phyloP scores from a whole-genome alignment of 1,140 invertebrate genomes.

The Wiebesia pumilae region DNA sequence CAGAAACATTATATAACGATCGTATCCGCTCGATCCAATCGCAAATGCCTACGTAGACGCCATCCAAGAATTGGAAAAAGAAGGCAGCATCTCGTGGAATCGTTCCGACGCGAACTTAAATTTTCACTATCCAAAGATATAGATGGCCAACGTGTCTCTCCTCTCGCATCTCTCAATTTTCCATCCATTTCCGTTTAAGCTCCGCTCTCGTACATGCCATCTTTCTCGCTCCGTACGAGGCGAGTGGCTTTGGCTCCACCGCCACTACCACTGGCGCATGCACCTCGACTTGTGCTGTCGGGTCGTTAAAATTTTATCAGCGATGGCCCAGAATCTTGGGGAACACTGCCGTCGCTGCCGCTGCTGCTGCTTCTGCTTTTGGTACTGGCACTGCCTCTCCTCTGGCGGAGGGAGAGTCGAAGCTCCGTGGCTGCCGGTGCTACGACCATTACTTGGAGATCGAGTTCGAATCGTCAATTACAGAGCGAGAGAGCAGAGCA shows the following conservation, averaged over 20 bases:
- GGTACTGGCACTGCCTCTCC: background rate
- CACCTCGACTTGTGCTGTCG: slow-evolving; percentile 39
- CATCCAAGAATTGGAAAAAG: background rate
- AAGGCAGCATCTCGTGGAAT: background rate
- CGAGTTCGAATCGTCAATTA: slow-evolving; percentile 51
- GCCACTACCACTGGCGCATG: background rate
- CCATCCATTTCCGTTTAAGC: slow-evolving; percentile 51
- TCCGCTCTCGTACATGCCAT: slow-evolving; percentile 15
- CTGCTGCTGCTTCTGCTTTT: background rate
- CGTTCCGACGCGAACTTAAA: slow-evolving; percentile 30
- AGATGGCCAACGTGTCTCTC: slow-evolving; percentile 21
- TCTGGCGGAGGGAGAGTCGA: background rate
- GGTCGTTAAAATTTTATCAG: slow-evolving; percentile 56
- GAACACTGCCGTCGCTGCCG: background rate
- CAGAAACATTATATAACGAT: background rate
- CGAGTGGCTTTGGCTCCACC: slow-evolving; percentile 18
- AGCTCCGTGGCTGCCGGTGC: background rate
- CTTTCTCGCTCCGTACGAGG: slow-evolving; percentile 53
- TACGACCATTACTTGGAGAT: slow-evolving; percentile 47
- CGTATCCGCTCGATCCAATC: background rate
- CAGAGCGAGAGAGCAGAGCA: slow-evolving; percentile 9
- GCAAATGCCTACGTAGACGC: background rate
- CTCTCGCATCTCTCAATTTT: slow-evolving; percentile 37
- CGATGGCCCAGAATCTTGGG: slow-evolving; percentile 52
- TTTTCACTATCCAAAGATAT: slow-evolving; percentile 44